phyloP scores from a whole-genome alignment of 1,140 invertebrate species.

The Cotesia vestalis region DNA sequence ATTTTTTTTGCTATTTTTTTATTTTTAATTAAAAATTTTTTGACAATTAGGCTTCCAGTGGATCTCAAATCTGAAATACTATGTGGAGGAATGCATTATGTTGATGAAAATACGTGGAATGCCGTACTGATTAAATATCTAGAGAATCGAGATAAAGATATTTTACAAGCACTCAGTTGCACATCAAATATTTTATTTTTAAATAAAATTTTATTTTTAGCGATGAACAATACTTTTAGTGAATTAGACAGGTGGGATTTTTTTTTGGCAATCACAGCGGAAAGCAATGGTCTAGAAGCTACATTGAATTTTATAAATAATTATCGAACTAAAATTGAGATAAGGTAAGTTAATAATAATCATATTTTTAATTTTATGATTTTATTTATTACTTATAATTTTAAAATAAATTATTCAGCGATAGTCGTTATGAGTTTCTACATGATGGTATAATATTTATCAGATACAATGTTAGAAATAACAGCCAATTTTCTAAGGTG shows the following conservation, averaged over 20 bases:
- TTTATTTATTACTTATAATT: no score
- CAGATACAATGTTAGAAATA: no score
- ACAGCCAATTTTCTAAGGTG: no score
- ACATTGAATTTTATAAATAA: no score
- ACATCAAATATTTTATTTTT: conserved; percentile 9
- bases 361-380: no score
- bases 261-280: no score
- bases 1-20: background rate
- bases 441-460: no score
- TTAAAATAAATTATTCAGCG: no score
- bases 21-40: background rate
- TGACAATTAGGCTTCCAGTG: conserved; percentile 55
- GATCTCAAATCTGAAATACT: conserved; percentile 72
- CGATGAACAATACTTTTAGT: background rate
- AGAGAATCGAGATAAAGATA: background rate
- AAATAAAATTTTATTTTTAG: background rate
- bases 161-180: conserved; percentile 40
- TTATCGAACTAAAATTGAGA: no score
- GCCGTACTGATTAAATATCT: conserved; percentile 71
- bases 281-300: no score
- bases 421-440: no score
- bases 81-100: conserved; percentile 72
- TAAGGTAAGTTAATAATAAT: no score
- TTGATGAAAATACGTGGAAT: conserved; percentile 70
- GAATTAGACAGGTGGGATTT: background rate